Conservation (phyloP, 2,888 invertebrate genomes). For the Orthosia incerta region DNA sequence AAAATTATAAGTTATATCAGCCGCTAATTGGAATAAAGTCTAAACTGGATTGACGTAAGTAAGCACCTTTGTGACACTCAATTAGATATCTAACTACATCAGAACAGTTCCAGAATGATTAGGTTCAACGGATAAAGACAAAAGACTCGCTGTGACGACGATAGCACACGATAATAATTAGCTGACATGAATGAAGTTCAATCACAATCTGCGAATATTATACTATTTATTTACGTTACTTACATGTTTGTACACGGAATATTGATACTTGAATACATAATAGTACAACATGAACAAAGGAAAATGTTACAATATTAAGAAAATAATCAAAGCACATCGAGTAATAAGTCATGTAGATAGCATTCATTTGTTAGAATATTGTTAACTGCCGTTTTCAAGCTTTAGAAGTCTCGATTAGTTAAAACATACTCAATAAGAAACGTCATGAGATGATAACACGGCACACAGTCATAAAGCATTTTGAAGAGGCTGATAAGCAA, state of each 20-base stretch:
- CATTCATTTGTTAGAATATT: neutral
- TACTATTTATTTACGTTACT: slow-evolving; percentile 46
- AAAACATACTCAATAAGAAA: neutral
- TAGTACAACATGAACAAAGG: neutral
- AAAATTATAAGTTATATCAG: slow-evolving; percentile 27
- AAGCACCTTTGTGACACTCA: slow-evolving; percentile 8
- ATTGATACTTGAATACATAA: slow-evolving; percentile 18
- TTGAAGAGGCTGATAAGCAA: slow-evolving; percentile 7
- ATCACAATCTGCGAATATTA: slow-evolving; percentile 44
- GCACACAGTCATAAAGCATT: neutral
- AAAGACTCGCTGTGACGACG: slow-evolving; percentile 20
- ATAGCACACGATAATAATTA: slow-evolving; percentile 23
- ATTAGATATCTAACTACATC: neutral
- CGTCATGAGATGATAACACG: neutral
- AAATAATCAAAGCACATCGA: neutral
- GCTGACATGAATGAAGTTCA: slow-evolving; percentile 49
- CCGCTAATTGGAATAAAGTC: slow-evolving; percentile 32
- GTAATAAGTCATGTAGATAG: neutral
- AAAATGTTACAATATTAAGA: neutral
- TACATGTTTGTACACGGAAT: slow-evolving; percentile 20
- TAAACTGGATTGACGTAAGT: slow-evolving; percentile 26
- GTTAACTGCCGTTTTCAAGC: too few relatives aligned
- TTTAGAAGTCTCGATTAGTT: neutral
- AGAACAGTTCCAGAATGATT: slow-evolving; percentile 38
- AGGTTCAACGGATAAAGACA: slow-evolving; percentile 10